phyloP scores from a whole-genome alignment of 30 jellyfish, hydroid and myxozoan species.

The Calvadosia cruxmelitensis region DNA sequence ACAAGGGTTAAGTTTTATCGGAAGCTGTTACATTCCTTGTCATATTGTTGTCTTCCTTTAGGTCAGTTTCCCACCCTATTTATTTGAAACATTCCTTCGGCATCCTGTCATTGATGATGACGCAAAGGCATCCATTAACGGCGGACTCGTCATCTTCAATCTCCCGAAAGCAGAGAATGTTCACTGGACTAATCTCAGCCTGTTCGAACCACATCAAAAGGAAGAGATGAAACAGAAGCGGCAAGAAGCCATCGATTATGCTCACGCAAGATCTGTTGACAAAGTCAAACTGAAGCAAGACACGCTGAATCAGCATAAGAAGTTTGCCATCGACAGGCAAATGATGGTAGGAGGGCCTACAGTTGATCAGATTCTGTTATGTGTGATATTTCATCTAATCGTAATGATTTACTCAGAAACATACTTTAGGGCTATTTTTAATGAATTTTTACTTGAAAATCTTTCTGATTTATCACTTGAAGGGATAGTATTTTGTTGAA shows the following conservation, averaged over 20 bases:
- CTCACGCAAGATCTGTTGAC: slow-evolving; percentile 40
- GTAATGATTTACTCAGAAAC: too few species aligned
- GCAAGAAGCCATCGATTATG: slow-evolving; percentile 28
- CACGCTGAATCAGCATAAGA: slow-evolving; percentile 43
- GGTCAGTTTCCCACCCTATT: slow-evolving; percentile 85
- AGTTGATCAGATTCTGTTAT: neutral
- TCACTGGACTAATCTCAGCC: neutral
- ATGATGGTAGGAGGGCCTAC: slow-evolving; percentile 37
- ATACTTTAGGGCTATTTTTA: too few species aligned
- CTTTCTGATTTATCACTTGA: too few species aligned
- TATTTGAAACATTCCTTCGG: slow-evolving; percentile 53
- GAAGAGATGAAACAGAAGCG: slow-evolving; percentile 24
- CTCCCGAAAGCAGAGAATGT: slow-evolving; percentile 33
- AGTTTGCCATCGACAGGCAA: slow-evolving; percentile 57
- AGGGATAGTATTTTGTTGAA: too few species aligned
- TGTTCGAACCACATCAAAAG: slow-evolving; percentile 20
- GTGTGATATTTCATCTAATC: too few species aligned
- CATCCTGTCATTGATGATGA: slow-evolving; percentile 39
- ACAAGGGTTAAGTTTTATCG: too few species aligned
- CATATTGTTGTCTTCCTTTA: too few species aligned
- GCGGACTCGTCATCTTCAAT: slow-evolving; percentile 44
- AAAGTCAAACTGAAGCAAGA: slow-evolving; percentile 13
- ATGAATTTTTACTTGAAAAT: too few species aligned
- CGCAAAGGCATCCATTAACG: slow-evolving; percentile 59
- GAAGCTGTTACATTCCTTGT: too few species aligned